These are phyloP conservation scores for Rallus crepitans DNA, from an alignment of 2,797 vertebrate genomes.

Conservation along the genomic window DNA sequence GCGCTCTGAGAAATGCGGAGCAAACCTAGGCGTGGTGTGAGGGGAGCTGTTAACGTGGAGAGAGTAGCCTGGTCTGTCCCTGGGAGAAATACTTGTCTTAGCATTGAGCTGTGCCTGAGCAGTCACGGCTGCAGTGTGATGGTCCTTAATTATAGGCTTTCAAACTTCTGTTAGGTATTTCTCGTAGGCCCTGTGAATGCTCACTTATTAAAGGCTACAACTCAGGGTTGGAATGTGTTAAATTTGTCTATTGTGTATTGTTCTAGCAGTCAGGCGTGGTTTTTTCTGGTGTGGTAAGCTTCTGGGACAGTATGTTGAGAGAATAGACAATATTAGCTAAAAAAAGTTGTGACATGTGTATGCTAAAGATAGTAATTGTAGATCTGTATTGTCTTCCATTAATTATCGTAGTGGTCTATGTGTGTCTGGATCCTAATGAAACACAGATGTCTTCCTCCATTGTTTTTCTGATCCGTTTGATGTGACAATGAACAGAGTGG, in stretches of 20 bases:
- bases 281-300: not conserved
- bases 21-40: rapidly evolving
- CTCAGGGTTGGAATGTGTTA: rapidly evolving
- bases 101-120: not conserved
- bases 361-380: not conserved
- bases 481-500: not conserved
- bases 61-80: rapidly evolving
- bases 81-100: not conserved
- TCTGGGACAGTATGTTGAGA: not conserved
- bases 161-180: rapidly evolving
- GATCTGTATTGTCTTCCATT: not conserved
- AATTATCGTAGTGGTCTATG: not conserved
- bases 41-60: not conserved
- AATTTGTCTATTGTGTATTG: rapidly evolving
- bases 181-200: rapidly evolving
- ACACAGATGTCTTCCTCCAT: not conserved
- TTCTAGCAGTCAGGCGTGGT: not conserved
- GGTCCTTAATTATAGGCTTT: not conserved
- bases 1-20: rapidly evolving
- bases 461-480: not conserved
- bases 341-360: too few species aligned
- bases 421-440: not conserved
- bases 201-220: rapidly evolving
- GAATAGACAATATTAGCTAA: not conserved
- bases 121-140: rapidly evolving